phyloP scores from a whole-genome alignment of 1,140 invertebrate species.

The Zaprionus ornatus region DNA sequence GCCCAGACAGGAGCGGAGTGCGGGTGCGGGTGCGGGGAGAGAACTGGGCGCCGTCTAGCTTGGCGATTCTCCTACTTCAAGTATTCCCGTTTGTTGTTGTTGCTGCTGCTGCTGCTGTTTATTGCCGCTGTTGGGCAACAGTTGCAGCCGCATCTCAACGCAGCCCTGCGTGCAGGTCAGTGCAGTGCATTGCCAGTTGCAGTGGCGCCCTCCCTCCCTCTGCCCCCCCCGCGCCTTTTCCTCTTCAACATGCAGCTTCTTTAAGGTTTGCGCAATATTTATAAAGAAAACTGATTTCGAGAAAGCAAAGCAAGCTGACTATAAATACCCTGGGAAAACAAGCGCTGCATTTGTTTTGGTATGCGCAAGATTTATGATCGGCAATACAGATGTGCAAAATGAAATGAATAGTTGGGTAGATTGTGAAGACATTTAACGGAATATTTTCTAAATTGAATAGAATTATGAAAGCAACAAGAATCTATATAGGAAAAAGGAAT shows the following conservation, averaged over 20 bases:
- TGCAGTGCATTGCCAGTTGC: constrained; percentile 9
- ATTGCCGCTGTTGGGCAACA: constrained; percentile 4
- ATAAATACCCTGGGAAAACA: constrained; percentile 2
- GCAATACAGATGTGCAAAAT: no score
- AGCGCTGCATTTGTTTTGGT: background rate
- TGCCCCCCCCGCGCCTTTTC: background rate
- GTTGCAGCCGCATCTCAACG: background rate
- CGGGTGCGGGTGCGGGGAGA: background rate
- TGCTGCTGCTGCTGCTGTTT: constrained; percentile 4
- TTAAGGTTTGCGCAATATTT: constrained; percentile 2
- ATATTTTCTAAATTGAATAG: no score
- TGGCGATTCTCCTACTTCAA: constrained; percentile 3
- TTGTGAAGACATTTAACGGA: no score
- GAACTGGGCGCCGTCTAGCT: constrained; percentile 12
- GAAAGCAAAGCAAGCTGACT: background rate
- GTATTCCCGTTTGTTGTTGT: constrained; percentile 1
- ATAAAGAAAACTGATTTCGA: background rate
- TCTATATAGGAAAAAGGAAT: no score
- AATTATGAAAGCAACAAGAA: no score
- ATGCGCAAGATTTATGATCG: no score
- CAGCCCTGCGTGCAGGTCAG: constrained; percentile 14
- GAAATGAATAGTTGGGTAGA: no score
- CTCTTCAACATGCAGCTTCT: background rate
- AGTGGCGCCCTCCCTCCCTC: background rate
- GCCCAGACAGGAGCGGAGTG: constrained; percentile 13